Base-by-base conservation (phyloP, 37 sponge, comb jelly and placozoan genomes). In the Geodia barretti region DNA sequence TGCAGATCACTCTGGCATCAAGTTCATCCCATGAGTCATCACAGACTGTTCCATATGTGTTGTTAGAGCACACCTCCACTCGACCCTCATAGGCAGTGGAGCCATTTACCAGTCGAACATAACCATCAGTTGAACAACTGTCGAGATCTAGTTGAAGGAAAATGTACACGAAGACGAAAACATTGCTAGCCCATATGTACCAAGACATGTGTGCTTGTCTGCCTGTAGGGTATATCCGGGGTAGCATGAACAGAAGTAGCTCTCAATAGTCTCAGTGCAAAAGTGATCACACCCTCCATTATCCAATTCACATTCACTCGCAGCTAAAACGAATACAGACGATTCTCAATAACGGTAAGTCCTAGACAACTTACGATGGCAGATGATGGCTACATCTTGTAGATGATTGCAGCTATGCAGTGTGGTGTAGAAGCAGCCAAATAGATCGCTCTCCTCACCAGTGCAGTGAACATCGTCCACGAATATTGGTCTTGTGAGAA, bases 201-300 rank as follows among this genome's bases (percentile, higher is more conserved):
- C 54, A 47, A 14, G 7, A 47, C 54, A 47, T 7, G 54, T 47
- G 14, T 47, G 54, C 54, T 14, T 14, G 14, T 47, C 14, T 47
- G 54, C 7, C 14, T 47, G 11, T 14, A 47, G 54, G 25, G 1
- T 26, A 39, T 84, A 84, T 21, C 84, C 84, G 68, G 24, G 7
- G 1, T 64, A 39, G 72, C 87, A 86, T 33, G 37, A 42, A 39
- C 87, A 86, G 1, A 4, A 0, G 43, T 61, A 74, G 36, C 75
- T 64, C 17, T 65, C 76, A 9, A 73, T 30, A 1, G 42, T 62
- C 61, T 86, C 79, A 28, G 23, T 73, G 39, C 87, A 86, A 2
- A 1, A 39, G 34, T 86, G 80, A 30, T 62, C 67, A 79, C 87
- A 86, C 2, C 77, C 82, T 32, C 83, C 77, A 82, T 75, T 87